Percentiles rank a stretch among this genome's conserved stretches.
Evolutionary conservation across 2,888 invertebrate species (phyloP).

Genomic region (Limenitis camilla): DNA sequence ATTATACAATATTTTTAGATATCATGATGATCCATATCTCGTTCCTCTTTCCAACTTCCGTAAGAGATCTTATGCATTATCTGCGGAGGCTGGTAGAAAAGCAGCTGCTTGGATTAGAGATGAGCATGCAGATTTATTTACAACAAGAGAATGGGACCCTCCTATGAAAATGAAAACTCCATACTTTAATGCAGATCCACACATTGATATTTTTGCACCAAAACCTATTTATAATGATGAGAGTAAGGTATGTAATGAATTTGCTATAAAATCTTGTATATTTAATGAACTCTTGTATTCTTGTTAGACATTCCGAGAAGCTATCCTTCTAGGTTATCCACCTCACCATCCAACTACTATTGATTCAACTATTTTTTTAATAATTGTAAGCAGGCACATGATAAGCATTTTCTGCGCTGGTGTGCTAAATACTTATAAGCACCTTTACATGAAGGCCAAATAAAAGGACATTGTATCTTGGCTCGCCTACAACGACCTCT

Average conservation of each 20-base stretch:
- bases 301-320: too few species aligned
- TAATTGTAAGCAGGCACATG: too few species aligned
- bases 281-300: not conserved
- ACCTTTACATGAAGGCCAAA: too few species aligned
- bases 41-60: conserved; percentile 82
- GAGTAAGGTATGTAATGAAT: conserved; percentile 68
- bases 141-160: conserved; percentile 77
- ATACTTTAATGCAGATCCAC: conserved; percentile 74
- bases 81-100: conserved; percentile 89
- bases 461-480: too few species aligned
- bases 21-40: conserved; percentile 92
- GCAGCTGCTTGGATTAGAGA: conserved; percentile 89
- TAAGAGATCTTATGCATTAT: conserved; percentile 82
- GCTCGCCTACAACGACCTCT: too few species aligned
- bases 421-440: too few species aligned
- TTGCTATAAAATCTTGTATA: too few species aligned
- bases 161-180: conserved; percentile 67
- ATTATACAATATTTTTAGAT: conserved; percentile 50
- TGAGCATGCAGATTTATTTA: conserved; percentile 81
- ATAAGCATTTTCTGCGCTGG: too few species aligned
- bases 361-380: not conserved
- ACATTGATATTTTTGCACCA: conserved; percentile 80
- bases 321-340: too few species aligned
- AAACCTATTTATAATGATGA: conserved; percentile 80
- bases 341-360: too few species aligned